Evolutionary conservation across 2,113 vertebrate genomes (phyloP).

Genomic region (Podarcis cretensis): DNA sequence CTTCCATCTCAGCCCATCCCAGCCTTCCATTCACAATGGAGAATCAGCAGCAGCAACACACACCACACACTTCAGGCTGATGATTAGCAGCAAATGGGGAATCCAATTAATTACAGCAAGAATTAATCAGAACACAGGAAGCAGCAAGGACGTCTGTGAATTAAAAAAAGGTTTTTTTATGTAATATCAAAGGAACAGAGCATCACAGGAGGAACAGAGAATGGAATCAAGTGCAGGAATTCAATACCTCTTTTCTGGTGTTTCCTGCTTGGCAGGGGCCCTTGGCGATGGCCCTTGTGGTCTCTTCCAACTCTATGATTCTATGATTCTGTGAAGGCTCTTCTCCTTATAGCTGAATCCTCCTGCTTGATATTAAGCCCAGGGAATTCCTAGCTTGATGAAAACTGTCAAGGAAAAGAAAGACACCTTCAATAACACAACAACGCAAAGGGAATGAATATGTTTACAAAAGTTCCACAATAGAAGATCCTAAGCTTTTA

Average conservation of each 20-base stretch:
- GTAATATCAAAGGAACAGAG: slow-evolving; percentile 29
- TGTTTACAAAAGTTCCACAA: slow-evolving; percentile 22
- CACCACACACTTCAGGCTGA: no score
- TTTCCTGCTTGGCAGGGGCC: no score
- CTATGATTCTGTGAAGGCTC: neutral
- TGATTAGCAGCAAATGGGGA: neutral
- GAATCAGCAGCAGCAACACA: neutral
- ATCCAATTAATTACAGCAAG: neutral
- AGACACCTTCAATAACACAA: slow-evolving; percentile 27
- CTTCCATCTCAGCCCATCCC: fast-evolving
- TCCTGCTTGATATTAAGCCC: slow-evolving; percentile 20
- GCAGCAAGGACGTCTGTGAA: neutral
- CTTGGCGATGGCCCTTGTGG: no score
- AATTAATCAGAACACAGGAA: neutral
- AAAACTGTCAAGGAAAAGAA: slow-evolving; percentile 34
- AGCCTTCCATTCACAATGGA: neutral
- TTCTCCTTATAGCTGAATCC: slow-evolving; percentile 35
- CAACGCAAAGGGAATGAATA: neutral
- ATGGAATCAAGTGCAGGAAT: slow-evolving; percentile 16
- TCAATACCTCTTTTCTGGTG: slow-evolving; percentile 50
- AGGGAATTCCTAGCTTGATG: neutral
- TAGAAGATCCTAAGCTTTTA: neutral
- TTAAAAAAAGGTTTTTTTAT: slow-evolving; percentile 17
- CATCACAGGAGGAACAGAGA: neutral
- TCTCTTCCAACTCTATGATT: no score